phyloP scores from a whole-genome alignment of 2,113 vertebrate species.

The Limanda limanda region DNA sequence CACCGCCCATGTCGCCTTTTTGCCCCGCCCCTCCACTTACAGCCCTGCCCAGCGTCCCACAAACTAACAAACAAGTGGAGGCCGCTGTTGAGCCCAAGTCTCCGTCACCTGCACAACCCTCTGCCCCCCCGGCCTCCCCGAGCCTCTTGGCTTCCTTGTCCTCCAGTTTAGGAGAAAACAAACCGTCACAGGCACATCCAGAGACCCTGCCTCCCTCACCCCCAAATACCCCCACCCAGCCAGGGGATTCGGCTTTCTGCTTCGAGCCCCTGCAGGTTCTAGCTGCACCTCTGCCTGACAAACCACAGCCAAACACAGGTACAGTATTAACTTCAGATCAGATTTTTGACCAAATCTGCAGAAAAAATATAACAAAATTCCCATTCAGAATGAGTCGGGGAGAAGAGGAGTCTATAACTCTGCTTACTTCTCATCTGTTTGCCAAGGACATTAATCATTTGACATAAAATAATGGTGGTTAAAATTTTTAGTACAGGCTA shows the following conservation, averaged over 20 bases:
- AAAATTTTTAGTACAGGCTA: constrained; percentile 23
- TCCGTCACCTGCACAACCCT: constrained; percentile 55
- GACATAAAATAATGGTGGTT: constrained; percentile 23
- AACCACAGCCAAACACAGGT: constrained; percentile 70
- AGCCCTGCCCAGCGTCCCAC: constrained; percentile 44
- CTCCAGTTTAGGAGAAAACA: constrained; percentile 13
- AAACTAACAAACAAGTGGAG: constrained; percentile 30
- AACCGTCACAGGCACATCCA: constrained; percentile 11
- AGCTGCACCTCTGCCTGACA: constrained; percentile 59
- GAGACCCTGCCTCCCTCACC: constrained; percentile 30
- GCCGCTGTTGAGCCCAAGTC: constrained; percentile 37
- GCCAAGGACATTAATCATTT: constrained; percentile 29
- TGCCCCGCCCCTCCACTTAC: constrained; percentile 46
- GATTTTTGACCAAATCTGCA: not conserved
- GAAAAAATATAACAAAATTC: not conserved
- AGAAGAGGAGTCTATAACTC: not conserved
- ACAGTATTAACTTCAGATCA: constrained; percentile 9
- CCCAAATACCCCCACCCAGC: constrained; percentile 41
- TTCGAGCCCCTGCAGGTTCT: constrained; percentile 61
- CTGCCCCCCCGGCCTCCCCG: constrained; percentile 67
- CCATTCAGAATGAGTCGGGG: not conserved
- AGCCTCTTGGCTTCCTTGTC: constrained; percentile 51
- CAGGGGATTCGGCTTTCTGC: constrained; percentile 42
- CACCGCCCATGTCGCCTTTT: constrained; percentile 67
- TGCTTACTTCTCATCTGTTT: constrained; percentile 7